Base-by-base conservation (phyloP, 2,113 vertebrate species). In the Morone saxatilis region DNA sequence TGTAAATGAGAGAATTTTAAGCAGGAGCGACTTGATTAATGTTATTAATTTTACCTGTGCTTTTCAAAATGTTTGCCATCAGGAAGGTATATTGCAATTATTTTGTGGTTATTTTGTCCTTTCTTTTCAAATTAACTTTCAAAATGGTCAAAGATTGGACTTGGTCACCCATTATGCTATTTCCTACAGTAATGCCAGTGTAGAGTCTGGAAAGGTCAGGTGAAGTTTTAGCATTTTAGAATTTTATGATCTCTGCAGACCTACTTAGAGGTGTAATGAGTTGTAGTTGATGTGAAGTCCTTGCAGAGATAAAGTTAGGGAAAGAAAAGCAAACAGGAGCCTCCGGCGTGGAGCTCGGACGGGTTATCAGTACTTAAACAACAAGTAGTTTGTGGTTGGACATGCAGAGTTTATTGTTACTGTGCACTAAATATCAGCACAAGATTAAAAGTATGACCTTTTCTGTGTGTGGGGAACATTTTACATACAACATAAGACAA, bases 381-480 rank as follows among this genome's bases (percentile, higher is more conserved):
- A 56, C 69, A 43, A 76, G 45, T 25, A 75, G 51, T 78, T 73
- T 31, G 53, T 12, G 4, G 61, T 63, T 40, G 47, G 43, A 83
- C 51, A 47, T 31, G 25, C 14, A 36, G 12, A 54, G 45, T 56
- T 50, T 38, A 45, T 76, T 59, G 57, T 78, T 68, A 45, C 67
- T 17, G 4, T 14, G 11, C 66, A 72, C n/a, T n/a, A 6, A 68
- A 59, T 68, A 54, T 84, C 47, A 77, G 59, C 50, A 53, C 36
- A 68, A 48, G 47, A 76, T 78, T 0, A 20, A 65, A 14, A 53
- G 3, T 43, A n/a, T 81, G 75, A 90, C 80, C 80, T 88, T 90
- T 86, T 41, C 17, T 8, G 12, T n/a, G 9, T 62, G 56, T 22
- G 38, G 31, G 31, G 51, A 47, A 31, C 25, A 25, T 67, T 78